A percentile compares a stretch with the other conserved stretches of the same genome.
These are phyloP conservation scores for Drosophila aff. DNA, from an alignment of 1,140 invertebrate species.

Conservation along the genomic window DNA sequence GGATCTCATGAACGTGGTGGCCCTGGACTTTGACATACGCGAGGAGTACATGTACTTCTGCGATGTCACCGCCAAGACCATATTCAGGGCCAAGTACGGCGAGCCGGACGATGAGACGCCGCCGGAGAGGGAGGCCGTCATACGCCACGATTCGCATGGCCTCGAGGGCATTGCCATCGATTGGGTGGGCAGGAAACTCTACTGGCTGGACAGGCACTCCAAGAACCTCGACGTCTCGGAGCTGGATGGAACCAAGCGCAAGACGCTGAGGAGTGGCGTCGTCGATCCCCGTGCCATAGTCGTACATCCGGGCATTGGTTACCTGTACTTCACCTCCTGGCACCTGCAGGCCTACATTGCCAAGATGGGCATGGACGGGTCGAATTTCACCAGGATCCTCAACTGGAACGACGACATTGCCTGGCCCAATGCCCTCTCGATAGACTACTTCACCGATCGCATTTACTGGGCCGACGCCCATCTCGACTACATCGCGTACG, in stretches of 20 bases:
- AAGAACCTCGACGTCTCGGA: slow-evolving; percentile 97
- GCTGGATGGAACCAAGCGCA: slow-evolving; percentile 95
- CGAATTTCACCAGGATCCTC: slow-evolving; percentile 94
- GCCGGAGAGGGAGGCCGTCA: slow-evolving; percentile 91
- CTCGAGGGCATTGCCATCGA: slow-evolving; percentile 98
- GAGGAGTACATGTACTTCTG: slow-evolving; percentile 96
- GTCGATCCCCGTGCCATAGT: slow-evolving; percentile 97
- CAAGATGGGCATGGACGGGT: slow-evolving; percentile 98
- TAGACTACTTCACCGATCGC: slow-evolving; percentile 98
- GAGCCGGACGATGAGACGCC: slow-evolving; percentile 79
- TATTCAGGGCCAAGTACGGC: slow-evolving; percentile 90
- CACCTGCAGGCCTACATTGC: slow-evolving; percentile 98
- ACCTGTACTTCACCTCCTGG: slow-evolving; percentile 98
- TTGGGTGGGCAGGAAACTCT: slow-evolving; percentile 98
- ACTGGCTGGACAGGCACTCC: slow-evolving; percentile 98
- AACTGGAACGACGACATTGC: slow-evolving; percentile 97
- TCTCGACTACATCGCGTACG: slow-evolving; percentile 98
- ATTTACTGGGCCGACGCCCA: slow-evolving; percentile 99
- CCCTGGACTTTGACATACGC: slow-evolving; percentile 95
- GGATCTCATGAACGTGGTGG: slow-evolving; percentile 98
- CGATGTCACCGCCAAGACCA: slow-evolving; percentile 97
- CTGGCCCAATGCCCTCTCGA: slow-evolving; percentile 98
- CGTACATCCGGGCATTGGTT: slow-evolving; percentile 97
- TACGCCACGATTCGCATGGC: slow-evolving; percentile 96
- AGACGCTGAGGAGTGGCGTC: slow-evolving; percentile 94